Percentiles rank a stretch among this genome's conserved stretches.
These are phyloP conservation scores for Altica lythri DNA, from an alignment of 2,888 invertebrate species.

Conservation along the genomic window DNA sequence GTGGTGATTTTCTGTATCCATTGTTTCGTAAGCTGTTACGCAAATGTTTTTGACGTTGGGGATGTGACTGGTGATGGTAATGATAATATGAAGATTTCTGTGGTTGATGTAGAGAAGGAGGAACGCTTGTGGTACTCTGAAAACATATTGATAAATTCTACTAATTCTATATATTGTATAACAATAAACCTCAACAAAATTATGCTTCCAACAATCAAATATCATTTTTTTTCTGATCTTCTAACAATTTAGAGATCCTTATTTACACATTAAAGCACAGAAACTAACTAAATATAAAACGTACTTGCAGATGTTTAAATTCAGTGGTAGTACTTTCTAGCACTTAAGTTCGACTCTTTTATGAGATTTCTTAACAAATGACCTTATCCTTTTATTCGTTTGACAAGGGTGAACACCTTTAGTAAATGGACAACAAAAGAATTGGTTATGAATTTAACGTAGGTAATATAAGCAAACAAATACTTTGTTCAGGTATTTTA, in stretches of 20 bases:
- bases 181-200: neutral
- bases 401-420: slow-evolving; percentile 30
- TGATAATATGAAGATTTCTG: slow-evolving; percentile 15
- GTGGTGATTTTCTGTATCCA: slow-evolving; percentile 28
- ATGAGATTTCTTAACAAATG: slow-evolving; percentile 15
- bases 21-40: slow-evolving; percentile 27
- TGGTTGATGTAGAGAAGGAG: slow-evolving; percentile 10
- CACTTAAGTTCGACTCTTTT: slow-evolving; percentile 18
- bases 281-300: neutral
- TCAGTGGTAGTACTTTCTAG: slow-evolving; percentile 10
- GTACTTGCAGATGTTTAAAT: too few relatives aligned
- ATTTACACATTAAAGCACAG: neutral
- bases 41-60: slow-evolving; percentile 24
- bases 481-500: too few relatives aligned
- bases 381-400: slow-evolving; percentile 18
- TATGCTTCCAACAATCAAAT: neutral
- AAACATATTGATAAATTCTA: neutral
- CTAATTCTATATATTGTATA: neutral
- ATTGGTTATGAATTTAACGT: too few relatives aligned
- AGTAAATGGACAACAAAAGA: slow-evolving; percentile 13
- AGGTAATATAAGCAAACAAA: too few relatives aligned
- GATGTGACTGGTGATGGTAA: slow-evolving; percentile 12
- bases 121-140: slow-evolving; percentile 19
- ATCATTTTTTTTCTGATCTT: neutral
- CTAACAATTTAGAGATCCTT: too few relatives aligned